These are phyloP conservation scores for Plutomurus gul DNA, from an alignment of 1,140 invertebrate genomes.

Conservation along the genomic window DNA sequence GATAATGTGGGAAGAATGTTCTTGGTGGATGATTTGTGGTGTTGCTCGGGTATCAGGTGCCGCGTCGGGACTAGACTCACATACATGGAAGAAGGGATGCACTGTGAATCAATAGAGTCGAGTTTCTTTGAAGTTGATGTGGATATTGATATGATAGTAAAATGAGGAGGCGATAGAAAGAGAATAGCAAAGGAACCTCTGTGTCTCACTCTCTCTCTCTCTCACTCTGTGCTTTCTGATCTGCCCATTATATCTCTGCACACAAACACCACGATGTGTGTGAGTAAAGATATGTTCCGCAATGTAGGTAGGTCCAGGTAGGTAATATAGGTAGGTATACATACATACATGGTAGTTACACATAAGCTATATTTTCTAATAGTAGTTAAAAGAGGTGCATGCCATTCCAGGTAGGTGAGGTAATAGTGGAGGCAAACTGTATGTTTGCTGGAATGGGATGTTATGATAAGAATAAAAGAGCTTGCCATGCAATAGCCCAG, in stretches of 20 bases:
- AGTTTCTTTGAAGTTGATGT: constrained; percentile 16
- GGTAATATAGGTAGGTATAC: background rate
- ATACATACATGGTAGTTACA: no score
- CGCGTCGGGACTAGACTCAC: constrained; percentile 9
- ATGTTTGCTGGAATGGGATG: constrained; percentile 5
- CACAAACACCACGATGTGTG: background rate
- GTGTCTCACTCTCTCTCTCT: background rate
- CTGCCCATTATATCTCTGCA: background rate
- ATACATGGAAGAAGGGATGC: constrained; percentile 5
- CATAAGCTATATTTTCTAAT: no score
- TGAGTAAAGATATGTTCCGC: background rate
- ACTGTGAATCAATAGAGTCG: constrained; percentile 19
- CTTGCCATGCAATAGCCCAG: constrained; percentile 15
- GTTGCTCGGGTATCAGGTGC: constrained; percentile 21
- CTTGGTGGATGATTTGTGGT: constrained; percentile 14
- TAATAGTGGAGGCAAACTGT: constrained; percentile 19
- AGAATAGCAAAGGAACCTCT: background rate
- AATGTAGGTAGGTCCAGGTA: background rate
- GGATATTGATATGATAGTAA: constrained; percentile 25
- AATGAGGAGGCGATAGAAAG: constrained; percentile 16
- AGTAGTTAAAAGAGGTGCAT: background rate
- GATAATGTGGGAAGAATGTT: constrained; percentile 24
- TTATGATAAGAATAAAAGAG: constrained; percentile 7
- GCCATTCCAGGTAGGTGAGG: background rate
- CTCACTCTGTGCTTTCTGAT: background rate